Base-by-base conservation (phyloP, 30 jellyfish, hydroid and myxozoan genomes). In the Morbakka virulenta region DNA sequence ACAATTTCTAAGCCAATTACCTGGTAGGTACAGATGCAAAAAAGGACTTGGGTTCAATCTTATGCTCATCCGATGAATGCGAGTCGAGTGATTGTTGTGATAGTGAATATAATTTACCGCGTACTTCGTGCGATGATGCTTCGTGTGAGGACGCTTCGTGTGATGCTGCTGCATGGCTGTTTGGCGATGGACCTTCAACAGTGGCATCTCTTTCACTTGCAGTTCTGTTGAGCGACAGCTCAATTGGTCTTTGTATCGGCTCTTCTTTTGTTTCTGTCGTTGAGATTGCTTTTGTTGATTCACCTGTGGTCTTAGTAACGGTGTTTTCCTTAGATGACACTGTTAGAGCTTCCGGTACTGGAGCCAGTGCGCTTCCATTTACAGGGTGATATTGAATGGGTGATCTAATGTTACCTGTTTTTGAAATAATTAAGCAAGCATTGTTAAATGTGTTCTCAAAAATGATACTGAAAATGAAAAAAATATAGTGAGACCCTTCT, bases 1-100 rank as follows among this genome's bases (percentile, higher is more conserved):
- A n/a, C n/a, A n/a, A n/a, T n/a, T n/a, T n/a, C n/a, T n/a, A n/a
- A n/a, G n/a, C n/a, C n/a, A 72, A 93, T 1, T 48, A 83, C 97
- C 86, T 89, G 52, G 80, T 79, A 2, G 97, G 97, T 2, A 80
- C 95, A 11, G 28, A 74, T 35, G 92, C 77, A 64, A 89, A 89
- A 48, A 88, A 66, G 11, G 96, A 70, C 53, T 74, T 74, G 12
- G 94, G 89, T 21, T 32, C 84, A 4, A 77, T 69, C 66, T 77
- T 78, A 23, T 30, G 48, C 13, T 76, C 96, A 14, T 79, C 90
- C 1, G 96, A 73, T 6, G 89, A 84, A n/a, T 82, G 94, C 17
- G 94, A 82, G 53, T 82, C 94, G 25, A 82, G 50, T 13, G 94
- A 82, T 50, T 82, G 85, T 52, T 57, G 94, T 12, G 94, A 82